A percentile compares a stretch with the other conserved stretches of the same genome.
phyloP scores from a whole-genome alignment of 2,888 invertebrate species.

The Sminthurinus aureus region DNA sequence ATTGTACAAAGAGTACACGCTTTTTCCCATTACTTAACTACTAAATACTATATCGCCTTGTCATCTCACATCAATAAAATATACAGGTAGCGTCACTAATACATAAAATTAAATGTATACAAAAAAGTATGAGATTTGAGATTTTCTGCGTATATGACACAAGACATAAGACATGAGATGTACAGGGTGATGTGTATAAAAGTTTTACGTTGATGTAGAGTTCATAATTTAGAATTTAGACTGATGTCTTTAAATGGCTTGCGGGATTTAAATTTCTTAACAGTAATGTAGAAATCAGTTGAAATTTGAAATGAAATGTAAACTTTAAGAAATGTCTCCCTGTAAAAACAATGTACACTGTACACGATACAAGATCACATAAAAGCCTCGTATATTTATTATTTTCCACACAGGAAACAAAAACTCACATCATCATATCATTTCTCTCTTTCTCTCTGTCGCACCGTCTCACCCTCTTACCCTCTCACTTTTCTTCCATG shows the following conservation, averaged over 20 bases:
- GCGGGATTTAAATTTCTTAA: too few species aligned
- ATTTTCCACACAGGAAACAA: not conserved
- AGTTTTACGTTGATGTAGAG: too few species aligned
- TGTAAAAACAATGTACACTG: not conserved
- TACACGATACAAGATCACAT: not conserved
- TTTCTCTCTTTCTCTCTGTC: too few species aligned
- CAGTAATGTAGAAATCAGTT: too few species aligned
- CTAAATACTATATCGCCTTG: not conserved
- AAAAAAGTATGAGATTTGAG: too few species aligned
- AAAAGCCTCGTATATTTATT: not conserved
- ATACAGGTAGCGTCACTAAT: not conserved
- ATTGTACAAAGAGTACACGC: conserved; percentile 27
- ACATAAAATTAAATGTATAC: too few species aligned
- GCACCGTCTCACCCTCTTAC: not conserved
- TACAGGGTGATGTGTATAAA: too few species aligned
- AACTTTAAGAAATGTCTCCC: too few species aligned
- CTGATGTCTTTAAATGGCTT: not conserved
- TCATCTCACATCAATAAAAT: conserved; percentile 20
- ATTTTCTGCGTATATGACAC: too few species aligned
- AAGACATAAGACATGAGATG: too few species aligned
- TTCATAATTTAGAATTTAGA: too few species aligned
- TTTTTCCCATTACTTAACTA: not conserved
- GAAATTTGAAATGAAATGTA: too few species aligned
- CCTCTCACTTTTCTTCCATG: not conserved
- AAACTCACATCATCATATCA: not conserved